A percentile compares a stretch with the other conserved stretches of the same genome.
These are phyloP conservation scores for Caenorhabditis imperialis DNA, from an alignment of 2,888 invertebrate species.

Conservation along the genomic window DNA sequence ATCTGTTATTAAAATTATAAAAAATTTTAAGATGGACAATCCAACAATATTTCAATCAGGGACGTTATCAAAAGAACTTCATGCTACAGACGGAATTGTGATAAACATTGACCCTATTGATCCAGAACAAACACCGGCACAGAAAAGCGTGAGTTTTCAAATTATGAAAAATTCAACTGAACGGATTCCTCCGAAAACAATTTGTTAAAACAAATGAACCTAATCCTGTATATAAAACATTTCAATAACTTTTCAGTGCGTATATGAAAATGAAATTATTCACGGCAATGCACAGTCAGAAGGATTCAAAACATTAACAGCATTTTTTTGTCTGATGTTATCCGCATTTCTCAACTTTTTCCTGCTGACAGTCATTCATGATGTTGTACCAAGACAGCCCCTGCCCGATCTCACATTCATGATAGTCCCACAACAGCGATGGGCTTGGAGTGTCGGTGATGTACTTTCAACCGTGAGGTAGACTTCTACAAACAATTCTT, in stretches of 20 bases:
- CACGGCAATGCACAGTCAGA: conserved; percentile 56
- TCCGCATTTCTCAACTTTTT: conserved; percentile 77
- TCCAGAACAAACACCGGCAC: conserved; percentile 51
- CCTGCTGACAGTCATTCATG: conserved; percentile 77
- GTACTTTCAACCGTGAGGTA: conserved; percentile 76
- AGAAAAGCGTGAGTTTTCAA: conserved; percentile 29
- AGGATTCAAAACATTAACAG: conserved; percentile 72
- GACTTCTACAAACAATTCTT: conserved; percentile 1
- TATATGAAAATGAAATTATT: not conserved
- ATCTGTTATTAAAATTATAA: too few relatives aligned
- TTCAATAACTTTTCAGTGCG: conserved; percentile 16
- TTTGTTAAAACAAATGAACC: too few relatives aligned
- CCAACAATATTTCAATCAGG: conserved; percentile 14
- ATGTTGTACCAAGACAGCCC: conserved; percentile 73
- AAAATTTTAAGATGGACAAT: conserved; percentile 19
- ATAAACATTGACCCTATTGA: conserved; percentile 62
- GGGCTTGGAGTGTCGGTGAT: conserved; percentile 78
- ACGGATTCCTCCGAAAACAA: not conserved
- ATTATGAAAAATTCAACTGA: not conserved
- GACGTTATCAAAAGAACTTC: conserved; percentile 6
- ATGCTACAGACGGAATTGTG: conserved; percentile 43
- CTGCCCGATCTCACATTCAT: conserved; percentile 76
- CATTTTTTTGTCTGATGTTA: conserved; percentile 72
- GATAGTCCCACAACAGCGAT: conserved; percentile 75
- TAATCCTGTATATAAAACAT: too few relatives aligned